phyloP scores from a whole-genome alignment of 2,888 invertebrate species.

The Hydropsyche betteni region DNA sequence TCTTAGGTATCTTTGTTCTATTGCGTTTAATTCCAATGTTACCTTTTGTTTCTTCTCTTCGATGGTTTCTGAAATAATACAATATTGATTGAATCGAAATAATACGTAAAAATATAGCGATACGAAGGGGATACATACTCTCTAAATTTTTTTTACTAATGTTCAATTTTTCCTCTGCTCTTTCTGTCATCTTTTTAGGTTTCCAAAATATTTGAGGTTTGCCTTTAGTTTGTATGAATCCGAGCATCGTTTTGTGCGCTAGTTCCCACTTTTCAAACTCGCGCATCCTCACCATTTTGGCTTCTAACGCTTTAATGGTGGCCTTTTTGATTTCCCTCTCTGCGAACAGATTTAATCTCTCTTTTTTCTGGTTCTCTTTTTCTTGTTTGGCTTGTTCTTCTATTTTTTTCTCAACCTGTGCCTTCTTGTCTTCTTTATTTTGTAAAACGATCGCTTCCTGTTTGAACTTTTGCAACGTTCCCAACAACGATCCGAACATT shows the following conservation, averaged over 20 bases:
- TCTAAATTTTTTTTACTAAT: constrained; percentile 72
- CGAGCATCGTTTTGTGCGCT: constrained; percentile 77
- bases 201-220: constrained; percentile 89
- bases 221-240: constrained; percentile 87
- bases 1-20: constrained; percentile 67
- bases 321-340: constrained; percentile 88
- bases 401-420: constrained; percentile 86
- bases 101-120: constrained; percentile 24
- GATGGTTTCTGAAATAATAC: constrained; percentile 66
- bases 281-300: constrained; percentile 87
- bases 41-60: constrained; percentile 71
- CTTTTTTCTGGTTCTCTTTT: constrained; percentile 83
- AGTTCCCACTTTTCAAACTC: constrained; percentile 91
- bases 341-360: constrained; percentile 84
- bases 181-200: constrained; percentile 80
- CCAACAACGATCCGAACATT: constrained; percentile 95
- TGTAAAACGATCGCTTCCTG: constrained; percentile 92
- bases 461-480: constrained; percentile 94
- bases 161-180: constrained; percentile 72
- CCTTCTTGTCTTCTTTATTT: constrained; percentile 85
- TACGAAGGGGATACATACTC: constrained; percentile 62
- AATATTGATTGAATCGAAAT: no score
- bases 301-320: constrained; percentile 87
- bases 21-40: constrained; percentile 71
- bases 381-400: constrained; percentile 91